phyloP scores from a whole-genome alignment of 2,888 invertebrate genomes.

The Perizoma flavofasciatum region DNA sequence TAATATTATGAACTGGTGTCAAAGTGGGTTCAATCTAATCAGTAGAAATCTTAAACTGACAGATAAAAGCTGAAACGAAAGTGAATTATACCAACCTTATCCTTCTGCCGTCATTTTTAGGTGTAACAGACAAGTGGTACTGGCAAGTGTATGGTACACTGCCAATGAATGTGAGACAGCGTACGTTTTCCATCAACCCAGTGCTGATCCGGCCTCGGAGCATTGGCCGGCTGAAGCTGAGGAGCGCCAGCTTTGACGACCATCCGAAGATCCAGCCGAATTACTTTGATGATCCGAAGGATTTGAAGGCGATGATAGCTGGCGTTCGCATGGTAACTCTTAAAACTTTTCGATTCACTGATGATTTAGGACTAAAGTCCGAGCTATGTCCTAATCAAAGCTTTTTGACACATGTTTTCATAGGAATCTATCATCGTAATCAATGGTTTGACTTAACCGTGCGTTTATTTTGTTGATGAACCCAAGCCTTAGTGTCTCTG shows the following conservation, averaged over 20 bases:
- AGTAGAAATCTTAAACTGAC: too few relatives aligned
- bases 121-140: constrained; percentile 85
- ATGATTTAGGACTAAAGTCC: not conserved
- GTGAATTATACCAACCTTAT: too few relatives aligned
- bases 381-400: too few relatives aligned
- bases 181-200: constrained; percentile 88
- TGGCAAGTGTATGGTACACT: constrained; percentile 81
- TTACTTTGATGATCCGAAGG: constrained; percentile 89
- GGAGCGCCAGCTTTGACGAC: constrained; percentile 88
- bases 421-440: too few relatives aligned
- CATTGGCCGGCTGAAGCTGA: constrained; percentile 88
- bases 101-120: constrained; percentile 49
- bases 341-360: not conserved
- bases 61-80: too few relatives aligned
- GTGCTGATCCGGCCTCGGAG: constrained; percentile 90
- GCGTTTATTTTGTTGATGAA: too few relatives aligned
- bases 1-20: too few relatives aligned
- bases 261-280: constrained; percentile 92
- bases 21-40: too few relatives aligned
- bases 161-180: constrained; percentile 60
- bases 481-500: too few relatives aligned
- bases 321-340: constrained; percentile 88
- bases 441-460: too few relatives aligned
- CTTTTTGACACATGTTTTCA: too few relatives aligned
- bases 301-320: constrained; percentile 89